A percentile compares a stretch with the other conserved stretches of the same genome.
Evolutionary conservation across 2,888 invertebrate species (phyloP).

Genomic region (Morinoia aosen): DNA sequence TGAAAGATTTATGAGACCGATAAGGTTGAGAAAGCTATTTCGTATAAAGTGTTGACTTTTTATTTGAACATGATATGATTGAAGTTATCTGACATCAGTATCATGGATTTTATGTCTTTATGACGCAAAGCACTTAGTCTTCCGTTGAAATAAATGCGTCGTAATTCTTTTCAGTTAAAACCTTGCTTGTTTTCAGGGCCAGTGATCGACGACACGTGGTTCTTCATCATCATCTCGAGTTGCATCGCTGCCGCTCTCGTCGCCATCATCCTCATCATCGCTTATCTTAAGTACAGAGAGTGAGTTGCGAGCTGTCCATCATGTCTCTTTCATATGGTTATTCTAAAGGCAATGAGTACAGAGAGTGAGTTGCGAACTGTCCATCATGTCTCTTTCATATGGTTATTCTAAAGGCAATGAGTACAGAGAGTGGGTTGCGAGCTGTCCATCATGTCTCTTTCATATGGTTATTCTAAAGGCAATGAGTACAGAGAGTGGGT

Average conservation of each 20-base stretch:
- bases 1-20: too few species aligned
- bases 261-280: conserved; percentile 83
- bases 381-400: conserved; percentile 47
- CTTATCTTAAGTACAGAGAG: conserved; percentile 87
- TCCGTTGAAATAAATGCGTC: too few species aligned
- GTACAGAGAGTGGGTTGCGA: too few species aligned
- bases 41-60: too few species aligned
- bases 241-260: conserved; percentile 85
- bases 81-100: too few species aligned
- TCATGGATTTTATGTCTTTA: too few species aligned
- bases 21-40: too few species aligned
- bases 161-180: background rate
- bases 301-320: conserved; percentile 74
- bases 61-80: too few species aligned
- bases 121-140: too few species aligned
- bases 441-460: background rate
- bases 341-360: background rate
- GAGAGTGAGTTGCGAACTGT: conserved; percentile 68
- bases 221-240: conserved; percentile 83
- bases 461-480: background rate
- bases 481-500: conserved; percentile 61
- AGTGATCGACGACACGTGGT: conserved; percentile 84
- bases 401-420: background rate
- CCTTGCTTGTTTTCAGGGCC: conserved; percentile 72
- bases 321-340: background rate